Evolutionary conservation across 2,797 vertebrate species (phyloP), one percentile per base, ranked within the genome.

Genomic region (Ceryle rudis): DNA sequence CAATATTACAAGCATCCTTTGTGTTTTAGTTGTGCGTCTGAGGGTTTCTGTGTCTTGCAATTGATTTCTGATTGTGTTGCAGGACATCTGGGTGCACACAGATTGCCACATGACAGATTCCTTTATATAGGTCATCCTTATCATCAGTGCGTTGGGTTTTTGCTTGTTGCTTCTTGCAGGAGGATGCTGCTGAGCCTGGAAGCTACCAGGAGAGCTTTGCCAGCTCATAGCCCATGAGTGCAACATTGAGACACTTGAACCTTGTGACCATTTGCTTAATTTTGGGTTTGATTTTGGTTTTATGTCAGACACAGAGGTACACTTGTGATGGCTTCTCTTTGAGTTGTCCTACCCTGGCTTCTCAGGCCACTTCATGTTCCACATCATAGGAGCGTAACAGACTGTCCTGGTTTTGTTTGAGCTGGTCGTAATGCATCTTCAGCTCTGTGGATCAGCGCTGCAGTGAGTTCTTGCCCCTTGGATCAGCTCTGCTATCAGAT

Each of bases 31-130:
- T 52, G 69, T 17, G 51, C 92, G 89, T 87, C 62, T 81, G 70
- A 80, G 67, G 67, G 44, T 61, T 94, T 93, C 49, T 52, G n/a
- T 0, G 0, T 60, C 80, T 96, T 91, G 51, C 55, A 95, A 44
- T 97, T 94, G 97, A 97, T 97, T 98, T 97, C 81, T 95, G 31
- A 92, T 96, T 94, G 95, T 94, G 85, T 93, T 91, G 83, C 92
- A 89, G 94, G 92, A 86, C 85, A 39, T 84, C 67, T 93, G 95
- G 83, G 94, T 74, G 57, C 46, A 35, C 33, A 19, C 70, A 69
- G 84, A 70, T 96, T 97, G 90, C 57, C 88, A 22, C 60, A 54
- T 95, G 96, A 95, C 14, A 65, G 81, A 85, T 97, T 62, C 18
- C 78, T 95, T 47, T 28, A 4, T 37, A 9, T 23, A 19, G 71